Conservation (phyloP, 2,888 invertebrate species). For the Habroteleia sp. region DNA sequence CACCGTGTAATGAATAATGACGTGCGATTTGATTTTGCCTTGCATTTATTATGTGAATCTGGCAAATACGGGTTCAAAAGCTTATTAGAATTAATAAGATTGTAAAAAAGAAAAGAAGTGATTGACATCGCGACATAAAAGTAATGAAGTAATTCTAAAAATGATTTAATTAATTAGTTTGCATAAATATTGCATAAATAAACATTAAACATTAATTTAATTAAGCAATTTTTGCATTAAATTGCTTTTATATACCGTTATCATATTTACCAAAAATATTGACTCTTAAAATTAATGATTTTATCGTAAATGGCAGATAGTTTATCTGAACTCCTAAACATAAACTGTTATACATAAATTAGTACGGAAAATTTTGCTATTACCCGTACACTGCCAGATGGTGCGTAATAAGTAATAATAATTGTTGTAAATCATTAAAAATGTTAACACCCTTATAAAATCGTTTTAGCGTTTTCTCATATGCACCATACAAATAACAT, state of each 20-base stretch:
- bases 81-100: too few relatives aligned
- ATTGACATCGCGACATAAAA: too few relatives aligned
- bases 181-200: too few relatives aligned
- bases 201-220: too few relatives aligned
- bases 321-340: conserved; percentile 39
- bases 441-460: conserved; percentile 34
- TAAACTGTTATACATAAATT: conserved; percentile 52
- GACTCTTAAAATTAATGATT: conserved; percentile 27
- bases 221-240: too few relatives aligned
- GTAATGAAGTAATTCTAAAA: too few relatives aligned
- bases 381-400: conserved; percentile 47
- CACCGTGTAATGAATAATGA: not conserved
- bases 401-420: conserved; percentile 44
- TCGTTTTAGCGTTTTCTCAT: conserved; percentile 11
- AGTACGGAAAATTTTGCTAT: conserved; percentile 38
- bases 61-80: too few relatives aligned
- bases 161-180: too few relatives aligned
- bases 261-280: conserved; percentile 3
- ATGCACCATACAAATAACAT: conserved; percentile 10
- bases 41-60: too few relatives aligned
- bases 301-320: conserved; percentile 24
- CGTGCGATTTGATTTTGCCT: conserved; percentile 9
- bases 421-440: conserved; percentile 56
- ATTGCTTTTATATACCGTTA: too few relatives aligned
- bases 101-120: too few relatives aligned